Conservation (phyloP, 2,888 invertebrate species). For the Drosophila setosimentum region DNA sequence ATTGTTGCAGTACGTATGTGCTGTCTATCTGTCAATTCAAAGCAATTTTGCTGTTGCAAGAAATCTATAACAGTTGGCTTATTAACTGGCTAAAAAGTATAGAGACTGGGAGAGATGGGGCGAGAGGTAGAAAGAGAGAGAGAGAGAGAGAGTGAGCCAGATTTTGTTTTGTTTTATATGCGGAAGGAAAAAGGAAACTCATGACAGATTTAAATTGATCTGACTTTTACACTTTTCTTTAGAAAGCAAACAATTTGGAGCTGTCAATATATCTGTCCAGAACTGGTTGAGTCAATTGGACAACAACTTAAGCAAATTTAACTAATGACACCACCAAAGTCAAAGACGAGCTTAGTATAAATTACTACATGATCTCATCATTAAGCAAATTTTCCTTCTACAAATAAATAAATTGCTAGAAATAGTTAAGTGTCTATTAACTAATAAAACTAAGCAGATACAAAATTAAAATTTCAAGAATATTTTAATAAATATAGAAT, state of each 20-base stretch:
- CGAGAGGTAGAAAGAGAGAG: neutral
- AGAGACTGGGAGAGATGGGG: neutral
- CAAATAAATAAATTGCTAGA: neutral
- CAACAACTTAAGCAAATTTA: conserved; percentile 5
- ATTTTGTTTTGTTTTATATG: neutral
- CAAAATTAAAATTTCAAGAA: neutral
- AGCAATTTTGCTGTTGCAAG: conserved; percentile 55
- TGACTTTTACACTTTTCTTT: conserved; percentile 13
- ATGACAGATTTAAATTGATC: conserved; percentile 22
- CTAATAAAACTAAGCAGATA: neutral
- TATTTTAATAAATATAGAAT: neutral
- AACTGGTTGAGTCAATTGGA: conserved; percentile 34
- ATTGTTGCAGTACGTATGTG: conserved; percentile 54
- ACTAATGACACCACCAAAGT: conserved; percentile 19
- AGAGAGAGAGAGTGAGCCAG: conserved; percentile 18
- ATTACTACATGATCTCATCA: conserved; percentile 20
- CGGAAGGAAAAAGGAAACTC: conserved; percentile 43
- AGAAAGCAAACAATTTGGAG: conserved; percentile 39
- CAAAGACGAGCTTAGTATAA: conserved; percentile 1
- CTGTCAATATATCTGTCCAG: neutral
- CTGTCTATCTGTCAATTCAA: conserved; percentile 46
- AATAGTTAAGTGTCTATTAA: neutral
- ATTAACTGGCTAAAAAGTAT: conserved; percentile 15
- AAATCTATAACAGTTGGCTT: conserved; percentile 52
- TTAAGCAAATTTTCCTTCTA: neutral